These are phyloP conservation scores for Chaenogobius annularis DNA, from an alignment of 2,113 vertebrate genomes.

Conservation along the genomic window DNA sequence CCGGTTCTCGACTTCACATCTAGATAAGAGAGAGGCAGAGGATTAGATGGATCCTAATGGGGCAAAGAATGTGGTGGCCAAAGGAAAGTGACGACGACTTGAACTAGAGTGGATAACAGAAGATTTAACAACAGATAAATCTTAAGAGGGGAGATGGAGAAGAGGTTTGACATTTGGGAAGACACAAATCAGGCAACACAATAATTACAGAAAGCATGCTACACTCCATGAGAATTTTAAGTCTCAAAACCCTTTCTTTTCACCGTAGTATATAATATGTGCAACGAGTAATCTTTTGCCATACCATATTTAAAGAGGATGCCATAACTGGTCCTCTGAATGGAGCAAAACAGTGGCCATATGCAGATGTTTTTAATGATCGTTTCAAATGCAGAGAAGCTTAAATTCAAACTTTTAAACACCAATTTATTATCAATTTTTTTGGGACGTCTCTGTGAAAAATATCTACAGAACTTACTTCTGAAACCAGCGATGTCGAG, in stretches of 20 bases:
- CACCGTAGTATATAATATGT: too few species aligned
- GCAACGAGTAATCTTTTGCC: too few species aligned
- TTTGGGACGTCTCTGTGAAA: too few species aligned
- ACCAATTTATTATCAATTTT: too few species aligned
- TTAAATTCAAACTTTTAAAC: too few species aligned
- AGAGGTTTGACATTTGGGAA: background rate
- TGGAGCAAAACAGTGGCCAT: too few species aligned
- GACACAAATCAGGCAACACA: background rate
- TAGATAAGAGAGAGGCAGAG: conserved; percentile 65
- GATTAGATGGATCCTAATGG: background rate
- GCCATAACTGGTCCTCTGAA: too few species aligned
- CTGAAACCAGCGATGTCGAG: too few species aligned
- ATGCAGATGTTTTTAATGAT: too few species aligned
- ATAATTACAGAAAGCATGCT: background rate
- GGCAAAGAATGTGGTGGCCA: background rate
- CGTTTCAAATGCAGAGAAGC: too few species aligned
- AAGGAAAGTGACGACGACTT: background rate
- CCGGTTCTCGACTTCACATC: conserved; percentile 96
- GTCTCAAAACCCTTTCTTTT: background rate
- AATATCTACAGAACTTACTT: too few species aligned
- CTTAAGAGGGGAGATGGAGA: background rate
- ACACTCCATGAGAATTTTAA: background rate
- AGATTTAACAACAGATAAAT: conserved; percentile 1
- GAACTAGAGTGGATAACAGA: background rate
- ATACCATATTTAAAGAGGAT: too few species aligned